A percentile compares a stretch with the other conserved stretches of the same genome.
These are phyloP conservation scores for Platyrinchus mystaceus DNA, from an alignment of 2,797 vertebrate species.

Conservation along the genomic window DNA sequence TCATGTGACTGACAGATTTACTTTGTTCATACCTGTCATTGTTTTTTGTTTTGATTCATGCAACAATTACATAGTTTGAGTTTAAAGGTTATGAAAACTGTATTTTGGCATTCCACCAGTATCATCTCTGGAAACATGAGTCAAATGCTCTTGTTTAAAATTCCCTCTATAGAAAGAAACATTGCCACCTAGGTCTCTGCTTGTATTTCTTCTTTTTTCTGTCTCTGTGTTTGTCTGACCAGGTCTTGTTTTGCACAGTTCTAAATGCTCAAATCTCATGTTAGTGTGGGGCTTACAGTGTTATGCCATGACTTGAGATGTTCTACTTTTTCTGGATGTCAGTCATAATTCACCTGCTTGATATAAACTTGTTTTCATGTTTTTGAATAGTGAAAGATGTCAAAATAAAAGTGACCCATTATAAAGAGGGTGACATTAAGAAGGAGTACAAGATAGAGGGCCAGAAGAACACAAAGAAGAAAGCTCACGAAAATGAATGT, in stretches of 20 bases:
- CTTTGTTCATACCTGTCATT: constrained; percentile 16
- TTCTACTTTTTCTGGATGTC: not conserved
- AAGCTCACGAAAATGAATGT: not conserved
- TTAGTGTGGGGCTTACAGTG: not conserved
- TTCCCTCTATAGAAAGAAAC: not conserved
- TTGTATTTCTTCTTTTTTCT: not conserved
- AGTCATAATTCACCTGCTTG: not conserved
- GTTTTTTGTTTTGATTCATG: constrained; percentile 21
- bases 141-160: not conserved
- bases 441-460: not conserved
- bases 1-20: not conserved
- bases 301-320: not conserved
- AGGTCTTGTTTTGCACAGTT: not conserved
- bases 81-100: constrained; percentile 48
- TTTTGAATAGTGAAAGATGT: not conserved
- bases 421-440: not conserved
- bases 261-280: not conserved
- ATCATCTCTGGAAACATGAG: constrained; percentile 13
- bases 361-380: not conserved
- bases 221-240: not conserved
- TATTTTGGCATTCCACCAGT: constrained; percentile 34
- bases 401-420: not conserved
- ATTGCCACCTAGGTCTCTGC: not conserved
- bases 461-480: not conserved
- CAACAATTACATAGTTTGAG: constrained; percentile 8